Evolutionary conservation across 2,888 invertebrate species (phyloP).

Genomic region (Patella depressa): DNA sequence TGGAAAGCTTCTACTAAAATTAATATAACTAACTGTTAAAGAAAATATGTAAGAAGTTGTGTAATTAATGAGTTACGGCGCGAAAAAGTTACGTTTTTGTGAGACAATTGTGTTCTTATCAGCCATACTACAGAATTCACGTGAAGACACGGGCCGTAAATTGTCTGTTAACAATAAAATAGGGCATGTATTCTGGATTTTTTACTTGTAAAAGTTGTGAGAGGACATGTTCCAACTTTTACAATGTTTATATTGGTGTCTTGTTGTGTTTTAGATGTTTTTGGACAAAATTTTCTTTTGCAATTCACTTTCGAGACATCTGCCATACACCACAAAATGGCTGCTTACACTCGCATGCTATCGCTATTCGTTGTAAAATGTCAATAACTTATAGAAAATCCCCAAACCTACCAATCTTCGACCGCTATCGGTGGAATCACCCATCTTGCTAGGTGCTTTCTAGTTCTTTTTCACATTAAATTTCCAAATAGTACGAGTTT

Average conservation of each 20-base stretch:
- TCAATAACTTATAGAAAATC: slow-evolving; percentile 35
- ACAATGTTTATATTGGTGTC: not conserved
- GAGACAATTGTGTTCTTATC: not conserved
- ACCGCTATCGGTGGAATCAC: slow-evolving; percentile 49
- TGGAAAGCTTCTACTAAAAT: no score
- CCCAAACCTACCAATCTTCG: slow-evolving; percentile 61
- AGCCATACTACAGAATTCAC: no score
- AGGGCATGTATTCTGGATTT: not conserved
- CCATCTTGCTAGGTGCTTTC: slow-evolving; percentile 39
- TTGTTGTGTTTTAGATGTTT: not conserved
- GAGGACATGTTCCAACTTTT: not conserved
- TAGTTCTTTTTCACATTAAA: slow-evolving; percentile 28
- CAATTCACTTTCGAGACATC: slow-evolving; percentile 10
- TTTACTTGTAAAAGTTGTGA: not conserved
- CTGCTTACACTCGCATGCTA: slow-evolving; percentile 40
- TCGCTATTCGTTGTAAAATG: slow-evolving; percentile 22
- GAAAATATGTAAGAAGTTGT: no score
- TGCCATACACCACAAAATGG: slow-evolving; percentile 40
- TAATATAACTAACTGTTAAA: no score
- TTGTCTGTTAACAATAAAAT: not conserved
- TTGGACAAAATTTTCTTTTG: slow-evolving; percentile 18
- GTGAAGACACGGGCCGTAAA: not conserved
- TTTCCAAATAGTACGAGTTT: slow-evolving; percentile 31
- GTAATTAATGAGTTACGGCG: not conserved
- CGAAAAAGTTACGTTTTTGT: slow-evolving; percentile 1